Evolutionary conservation across 2,888 invertebrate genomes (phyloP).

Genomic region (Notodonta dromedarius): DNA sequence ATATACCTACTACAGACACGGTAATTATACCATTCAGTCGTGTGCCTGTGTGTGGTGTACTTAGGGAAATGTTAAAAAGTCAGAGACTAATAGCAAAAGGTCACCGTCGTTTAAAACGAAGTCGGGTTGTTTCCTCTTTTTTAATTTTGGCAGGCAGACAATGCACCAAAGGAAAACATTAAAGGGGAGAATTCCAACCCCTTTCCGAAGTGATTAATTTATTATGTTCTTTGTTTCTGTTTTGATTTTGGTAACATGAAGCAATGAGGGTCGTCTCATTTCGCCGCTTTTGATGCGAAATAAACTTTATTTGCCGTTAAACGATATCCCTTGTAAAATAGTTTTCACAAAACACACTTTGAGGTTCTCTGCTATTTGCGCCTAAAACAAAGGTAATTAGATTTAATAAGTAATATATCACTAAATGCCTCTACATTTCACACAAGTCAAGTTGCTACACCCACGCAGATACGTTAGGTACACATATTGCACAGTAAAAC

Average conservation of each 20-base stretch:
- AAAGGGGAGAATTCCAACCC: conserved; percentile 74
- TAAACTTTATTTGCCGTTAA: too few relatives aligned
- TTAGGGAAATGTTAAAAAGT: conserved; percentile 24
- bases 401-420: too few relatives aligned
- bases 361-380: too few relatives aligned
- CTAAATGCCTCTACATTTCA: too few relatives aligned
- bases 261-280: conserved; percentile 37
- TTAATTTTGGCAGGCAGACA: conserved; percentile 81
- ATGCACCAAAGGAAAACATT: conserved; percentile 80
- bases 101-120: conserved; percentile 66
- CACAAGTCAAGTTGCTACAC: too few relatives aligned
- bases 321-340: too few relatives aligned
- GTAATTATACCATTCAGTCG: not conserved
- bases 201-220: conserved; percentile 80
- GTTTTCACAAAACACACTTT: too few relatives aligned
- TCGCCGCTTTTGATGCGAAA: not conserved
- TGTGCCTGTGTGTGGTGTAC: not conserved
- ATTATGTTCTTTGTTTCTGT: conserved; percentile 81
- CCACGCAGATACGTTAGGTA: not conserved
- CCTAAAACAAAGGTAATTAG: too few relatives aligned
- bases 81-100: conserved; percentile 50
- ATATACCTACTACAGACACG: too few relatives aligned
- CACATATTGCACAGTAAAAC: conserved; percentile 33
- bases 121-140: conserved; percentile 74
- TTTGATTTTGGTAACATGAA: conserved; percentile 68